Base-by-base conservation (phyloP, 1,140 invertebrate genomes). In the Drusus annulatus region DNA sequence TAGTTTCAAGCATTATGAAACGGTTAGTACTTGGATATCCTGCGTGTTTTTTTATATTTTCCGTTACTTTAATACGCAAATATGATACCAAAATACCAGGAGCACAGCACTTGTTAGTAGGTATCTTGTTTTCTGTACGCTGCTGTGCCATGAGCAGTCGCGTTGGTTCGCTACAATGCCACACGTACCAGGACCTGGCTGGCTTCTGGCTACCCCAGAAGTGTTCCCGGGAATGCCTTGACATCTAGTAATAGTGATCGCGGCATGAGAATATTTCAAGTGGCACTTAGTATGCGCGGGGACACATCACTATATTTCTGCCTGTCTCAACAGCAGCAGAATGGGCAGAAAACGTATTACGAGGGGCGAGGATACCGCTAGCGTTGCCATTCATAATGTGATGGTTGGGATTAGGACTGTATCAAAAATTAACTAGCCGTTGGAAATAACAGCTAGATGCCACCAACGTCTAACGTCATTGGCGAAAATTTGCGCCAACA, bases 231-330 rank as follows among this genome's bases (percentile, higher is more conserved):
- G 51, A 52, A 71, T 51, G 68, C 52, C 45, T 25, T 51, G 68
- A 15, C 68, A 71, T 71, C 36, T 71, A 45, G 36, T 45, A 7
- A 45, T 45, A 19, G 68, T 68, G 54, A 51, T 71, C 68, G 17
- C 45, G 17, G 4, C 68, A 71, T 71, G 68, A 71, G 68, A 71
- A 71, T 71, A 71, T 71, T 51, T 71, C 5, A 71, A 71, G 68
- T 71, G 50, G 68, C 68, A 52, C 68, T 71, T 25, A 71, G 28
- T 71, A 71, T 71, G 68, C 68, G 68, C 68, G 68, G n/a, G 36
- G 50, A 13, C 23, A 10, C 19, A 51, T 23, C 68, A 23, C 68
- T 13, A 71, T 71, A 71, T 51, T 51, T 71, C 68, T 52, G 25
- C 63, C 68, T 71, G 68, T 52, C 45, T 65, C 50, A n/a, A 17